phyloP scores from a whole-genome alignment of 2,888 invertebrate genomes.

The Dolichomitus sp. region DNA sequence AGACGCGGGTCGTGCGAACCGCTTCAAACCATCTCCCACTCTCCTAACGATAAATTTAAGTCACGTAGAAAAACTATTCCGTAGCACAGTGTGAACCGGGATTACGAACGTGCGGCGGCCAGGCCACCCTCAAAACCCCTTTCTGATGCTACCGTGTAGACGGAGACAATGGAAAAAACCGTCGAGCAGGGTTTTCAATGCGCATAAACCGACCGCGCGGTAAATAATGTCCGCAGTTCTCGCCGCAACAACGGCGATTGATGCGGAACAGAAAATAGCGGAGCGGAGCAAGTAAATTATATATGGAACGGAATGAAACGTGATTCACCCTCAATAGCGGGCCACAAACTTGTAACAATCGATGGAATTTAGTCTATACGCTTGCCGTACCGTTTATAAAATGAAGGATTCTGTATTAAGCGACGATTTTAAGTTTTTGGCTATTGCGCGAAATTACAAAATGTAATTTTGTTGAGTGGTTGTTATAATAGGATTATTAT shows the following conservation, averaged over 20 bases:
- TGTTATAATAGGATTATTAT: no score
- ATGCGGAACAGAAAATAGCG: conserved; percentile 38
- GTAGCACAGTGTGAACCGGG: conserved; percentile 77
- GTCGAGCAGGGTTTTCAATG: conserved; percentile 73
- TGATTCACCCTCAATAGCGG: conserved; percentile 47
- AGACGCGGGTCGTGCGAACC: conserved; percentile 40
- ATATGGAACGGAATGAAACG: conserved; percentile 41
- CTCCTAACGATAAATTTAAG: conserved; percentile 80
- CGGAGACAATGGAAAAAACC: conserved; percentile 65
- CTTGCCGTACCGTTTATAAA: not conserved
- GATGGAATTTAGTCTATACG: not conserved
- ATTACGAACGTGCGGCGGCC: conserved; percentile 66
- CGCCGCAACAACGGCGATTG: conserved; percentile 56
- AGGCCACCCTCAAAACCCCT: conserved; percentile 20
- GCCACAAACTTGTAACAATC: conserved; percentile 13
- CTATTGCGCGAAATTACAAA: no score
- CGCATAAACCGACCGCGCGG: conserved; percentile 70
- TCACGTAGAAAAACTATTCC: conserved; percentile 84
- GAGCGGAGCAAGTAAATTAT: conserved; percentile 54
- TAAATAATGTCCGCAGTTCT: conserved; percentile 77
- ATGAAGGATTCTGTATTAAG: not conserved
- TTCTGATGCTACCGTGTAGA: conserved; percentile 13
- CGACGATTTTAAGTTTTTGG: not conserved
- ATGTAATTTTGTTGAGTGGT: no score
- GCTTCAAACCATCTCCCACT: conserved; percentile 56